phyloP scores from a whole-genome alignment of 2,113 vertebrate genomes.

The Ranitomeya variabilis region DNA sequence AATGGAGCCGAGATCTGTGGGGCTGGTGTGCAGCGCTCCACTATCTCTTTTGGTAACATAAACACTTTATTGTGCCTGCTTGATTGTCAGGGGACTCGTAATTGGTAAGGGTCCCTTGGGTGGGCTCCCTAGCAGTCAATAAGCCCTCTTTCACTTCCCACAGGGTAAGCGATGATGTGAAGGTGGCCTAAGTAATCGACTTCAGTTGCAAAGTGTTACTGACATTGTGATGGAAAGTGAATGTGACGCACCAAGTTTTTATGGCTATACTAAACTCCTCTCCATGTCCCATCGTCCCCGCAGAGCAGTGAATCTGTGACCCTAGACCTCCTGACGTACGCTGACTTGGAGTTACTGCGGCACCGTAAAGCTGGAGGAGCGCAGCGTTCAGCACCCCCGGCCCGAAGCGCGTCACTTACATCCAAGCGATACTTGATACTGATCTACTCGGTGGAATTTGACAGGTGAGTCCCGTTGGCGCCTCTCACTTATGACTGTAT shows the following conservation, averaged over 20 bases:
- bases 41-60: too few species aligned
- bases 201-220: too few species aligned
- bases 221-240: background rate
- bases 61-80: too few species aligned
- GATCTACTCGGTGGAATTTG: constrained; percentile 93
- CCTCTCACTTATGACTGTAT: background rate
- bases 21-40: too few species aligned
- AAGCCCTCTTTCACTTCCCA: too few species aligned
- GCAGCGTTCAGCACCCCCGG: constrained; percentile 68
- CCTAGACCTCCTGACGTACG: constrained; percentile 89
- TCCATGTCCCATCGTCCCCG: background rate
- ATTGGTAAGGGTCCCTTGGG: too few species aligned
- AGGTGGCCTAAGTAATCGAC: too few species aligned
- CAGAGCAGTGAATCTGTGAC: constrained; percentile 89
- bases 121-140: too few species aligned
- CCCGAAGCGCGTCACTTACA: constrained; percentile 79
- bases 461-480: constrained; percentile 74
- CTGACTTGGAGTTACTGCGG: constrained; percentile 84
- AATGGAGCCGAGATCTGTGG: too few species aligned
- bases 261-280: background rate
- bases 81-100: too few species aligned
- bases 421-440: constrained; percentile 92
- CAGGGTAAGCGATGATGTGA: too few species aligned
- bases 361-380: constrained; percentile 80
- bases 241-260: background rate